A percentile compares a stretch with the other conserved stretches of the same genome.
Evolutionary conservation across 1,140 invertebrate genomes (phyloP).

Genomic region (Aplysia californica): DNA sequence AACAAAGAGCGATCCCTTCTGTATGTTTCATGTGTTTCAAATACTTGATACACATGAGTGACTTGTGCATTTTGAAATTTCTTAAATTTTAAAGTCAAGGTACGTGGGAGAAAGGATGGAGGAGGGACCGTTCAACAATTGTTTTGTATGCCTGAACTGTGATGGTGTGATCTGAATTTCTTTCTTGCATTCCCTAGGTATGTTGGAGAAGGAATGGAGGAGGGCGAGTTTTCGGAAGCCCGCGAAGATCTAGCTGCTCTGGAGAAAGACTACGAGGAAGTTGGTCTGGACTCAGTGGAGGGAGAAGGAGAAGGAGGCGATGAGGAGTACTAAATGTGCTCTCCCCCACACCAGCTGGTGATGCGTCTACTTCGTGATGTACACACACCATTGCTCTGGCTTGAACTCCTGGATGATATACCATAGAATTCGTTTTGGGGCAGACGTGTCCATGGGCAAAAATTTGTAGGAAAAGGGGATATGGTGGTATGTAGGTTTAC

Average conservation of each 20-base stretch:
- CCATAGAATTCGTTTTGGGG: too few species aligned
- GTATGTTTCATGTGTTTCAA: too few species aligned
- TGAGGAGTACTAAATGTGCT: too few species aligned
- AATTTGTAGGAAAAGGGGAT: too few species aligned
- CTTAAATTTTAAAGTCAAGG: slow-evolving; percentile 15
- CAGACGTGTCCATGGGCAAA: too few species aligned
- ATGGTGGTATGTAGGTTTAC: too few species aligned
- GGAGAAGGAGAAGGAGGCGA: slow-evolving; percentile 72
- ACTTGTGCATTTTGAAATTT: neutral
- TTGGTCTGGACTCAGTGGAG: slow-evolving; percentile 77
- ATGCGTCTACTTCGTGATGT: too few species aligned
- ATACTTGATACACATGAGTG: too few species aligned
- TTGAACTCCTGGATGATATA: too few species aligned
- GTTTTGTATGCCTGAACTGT: neutral
- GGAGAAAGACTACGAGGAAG: slow-evolving; percentile 82
- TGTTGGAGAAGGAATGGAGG: slow-evolving; percentile 14
- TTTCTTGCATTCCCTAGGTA: slow-evolving; percentile 78
- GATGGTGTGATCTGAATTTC: neutral
- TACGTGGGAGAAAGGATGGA: slow-evolving; percentile 80
- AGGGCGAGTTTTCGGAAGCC: slow-evolving; percentile 68
- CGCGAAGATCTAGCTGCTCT: neutral
- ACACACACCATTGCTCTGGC: neutral
- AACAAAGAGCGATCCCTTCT: too few species aligned
- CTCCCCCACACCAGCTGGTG: too few species aligned
- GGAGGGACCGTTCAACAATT: slow-evolving; percentile 73